Evolutionary conservation across 2,888 invertebrate genomes (phyloP).

Genomic region (Matsumyia berberina): DNA sequence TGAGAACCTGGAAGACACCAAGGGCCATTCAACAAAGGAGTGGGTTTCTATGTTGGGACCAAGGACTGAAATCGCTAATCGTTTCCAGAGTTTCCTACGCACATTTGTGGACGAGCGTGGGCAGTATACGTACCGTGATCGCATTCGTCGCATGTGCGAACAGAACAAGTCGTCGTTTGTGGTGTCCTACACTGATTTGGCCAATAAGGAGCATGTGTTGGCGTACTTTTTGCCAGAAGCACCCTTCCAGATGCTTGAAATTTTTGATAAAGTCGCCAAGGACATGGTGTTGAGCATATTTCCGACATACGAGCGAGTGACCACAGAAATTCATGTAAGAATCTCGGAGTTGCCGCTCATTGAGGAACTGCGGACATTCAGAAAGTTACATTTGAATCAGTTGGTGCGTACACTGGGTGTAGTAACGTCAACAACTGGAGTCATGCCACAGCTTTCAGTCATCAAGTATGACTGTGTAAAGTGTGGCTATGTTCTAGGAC

Average conservation of each 20-base stretch:
- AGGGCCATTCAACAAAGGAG: conserved; percentile 96
- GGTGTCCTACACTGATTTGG: conserved; percentile 96
- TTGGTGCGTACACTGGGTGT: conserved; percentile 97
- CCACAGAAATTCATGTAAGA: conserved; percentile 96
- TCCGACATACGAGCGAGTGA: conserved; percentile 97
- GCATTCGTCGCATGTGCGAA: conserved; percentile 97
- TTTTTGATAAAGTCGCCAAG: conserved; percentile 97
- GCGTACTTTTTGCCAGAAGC: conserved; percentile 99
- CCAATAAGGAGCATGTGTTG: conserved; percentile 95
- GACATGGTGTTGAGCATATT: conserved; percentile 96
- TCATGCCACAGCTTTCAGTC: conserved; percentile 96
- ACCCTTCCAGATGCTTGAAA: conserved; percentile 97
- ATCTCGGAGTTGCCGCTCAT: conserved; percentile 97
- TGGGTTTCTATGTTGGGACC: conserved; percentile 99
- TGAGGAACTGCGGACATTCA: conserved; percentile 97
- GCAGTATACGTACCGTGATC: conserved; percentile 95
- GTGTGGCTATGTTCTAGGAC: conserved; percentile 97
- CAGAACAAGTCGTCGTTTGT: conserved; percentile 94
- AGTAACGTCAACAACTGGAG: conserved; percentile 97
- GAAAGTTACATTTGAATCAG: conserved; percentile 96
- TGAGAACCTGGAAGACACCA: conserved; percentile 98
- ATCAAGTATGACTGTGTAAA: conserved; percentile 99
- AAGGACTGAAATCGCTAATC: conserved; percentile 97
- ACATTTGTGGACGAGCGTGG: conserved; percentile 95
- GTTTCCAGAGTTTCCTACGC: conserved; percentile 95